Base-by-base conservation (phyloP, 1,140 invertebrate species). In the Drosophila sturtevanti region DNA sequence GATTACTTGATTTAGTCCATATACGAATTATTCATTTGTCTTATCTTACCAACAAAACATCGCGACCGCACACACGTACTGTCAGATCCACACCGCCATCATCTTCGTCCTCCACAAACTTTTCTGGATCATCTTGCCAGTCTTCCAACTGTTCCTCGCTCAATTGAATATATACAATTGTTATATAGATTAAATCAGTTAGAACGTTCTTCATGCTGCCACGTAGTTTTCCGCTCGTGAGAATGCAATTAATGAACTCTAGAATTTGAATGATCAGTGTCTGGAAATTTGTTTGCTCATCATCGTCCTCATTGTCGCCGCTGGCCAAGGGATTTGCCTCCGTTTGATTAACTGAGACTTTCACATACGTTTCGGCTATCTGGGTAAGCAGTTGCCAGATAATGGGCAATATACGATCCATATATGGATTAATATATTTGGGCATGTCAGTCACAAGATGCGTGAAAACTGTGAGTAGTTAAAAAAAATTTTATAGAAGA, bases 91-190 rank as follows among this genome's bases (percentile, higher is more conserved):
- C 95, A 1, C 93, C 94, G 58, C 94, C 94, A 65, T 96, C 94
- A 84, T 96, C 95, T 82, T 97, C 96, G 85, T 97, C 96, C 77
- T 96, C 95, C 4, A 96, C 95, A 93, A 96, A 97, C 75, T 95
- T 94, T 81, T 95, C 95, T 0, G 95, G 95, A 93, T 95, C 95
- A 27, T 92, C 93, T 35, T 93, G 94, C 96, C 96, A 97, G 34
- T 93, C 86, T 79, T 94, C 93, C 52, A 95, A 94, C 92, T 96
- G 95, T 77, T 96, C 95, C 68, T 96, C 95, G 4, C 95, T 96
- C 61, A 97, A 95, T 92, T 97, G 95, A 11, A 91, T 91, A 24
- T 91, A 91, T 34, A 96, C 93, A 38, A 97, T 94, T 18, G 95
- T 93, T 77, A 96, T 96, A 82, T 96, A 97, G 52, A 97, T 93